phyloP scores from a whole-genome alignment of 37 sponge, comb jelly and placozoan species.

The Theonella swinhoei region DNA sequence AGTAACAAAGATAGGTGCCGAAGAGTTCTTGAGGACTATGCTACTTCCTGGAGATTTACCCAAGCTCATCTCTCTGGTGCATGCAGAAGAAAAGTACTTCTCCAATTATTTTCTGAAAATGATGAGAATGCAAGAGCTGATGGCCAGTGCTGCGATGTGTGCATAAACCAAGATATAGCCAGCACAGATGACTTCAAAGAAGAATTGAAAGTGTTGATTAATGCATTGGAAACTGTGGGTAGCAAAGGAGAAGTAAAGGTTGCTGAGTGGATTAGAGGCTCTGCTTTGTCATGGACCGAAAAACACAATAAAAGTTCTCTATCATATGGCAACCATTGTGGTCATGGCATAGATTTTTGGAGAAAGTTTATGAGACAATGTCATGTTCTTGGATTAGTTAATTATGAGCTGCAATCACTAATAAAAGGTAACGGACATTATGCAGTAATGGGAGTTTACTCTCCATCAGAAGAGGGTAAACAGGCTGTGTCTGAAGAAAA shows the following conservation, averaged over 20 bases:
- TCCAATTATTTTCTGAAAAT: background rate
- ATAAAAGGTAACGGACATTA: slow-evolving; percentile 1
- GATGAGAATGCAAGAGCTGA: background rate
- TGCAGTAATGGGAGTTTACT: no score
- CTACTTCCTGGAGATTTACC: background rate
- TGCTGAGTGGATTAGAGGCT: slow-evolving; percentile 17
- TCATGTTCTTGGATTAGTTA: slow-evolving; percentile 1
- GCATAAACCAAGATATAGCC: no score
- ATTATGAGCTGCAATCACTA: background rate
- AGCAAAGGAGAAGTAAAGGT: slow-evolving; percentile 16
- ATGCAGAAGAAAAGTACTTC: background rate
- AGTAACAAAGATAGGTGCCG: background rate
- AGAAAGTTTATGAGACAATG: slow-evolving; percentile 3
- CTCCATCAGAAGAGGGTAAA: background rate
- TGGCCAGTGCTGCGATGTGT: background rate
- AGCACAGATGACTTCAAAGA: background rate
- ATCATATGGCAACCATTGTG: slow-evolving; percentile 10
- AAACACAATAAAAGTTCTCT: background rate
- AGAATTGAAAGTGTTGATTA: background rate
- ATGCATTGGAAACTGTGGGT: background rate
- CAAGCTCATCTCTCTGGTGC: background rate
- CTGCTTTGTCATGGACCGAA: slow-evolving; percentile 5
- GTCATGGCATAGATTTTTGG: background rate
- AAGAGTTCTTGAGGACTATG: background rate
- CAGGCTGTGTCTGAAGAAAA: background rate